Percentiles rank a stretch among this genome's conserved stretches.
These are phyloP conservation scores for Theristicus caerulescens DNA, from an alignment of 2,113 vertebrate genomes.

Conservation along the genomic window DNA sequence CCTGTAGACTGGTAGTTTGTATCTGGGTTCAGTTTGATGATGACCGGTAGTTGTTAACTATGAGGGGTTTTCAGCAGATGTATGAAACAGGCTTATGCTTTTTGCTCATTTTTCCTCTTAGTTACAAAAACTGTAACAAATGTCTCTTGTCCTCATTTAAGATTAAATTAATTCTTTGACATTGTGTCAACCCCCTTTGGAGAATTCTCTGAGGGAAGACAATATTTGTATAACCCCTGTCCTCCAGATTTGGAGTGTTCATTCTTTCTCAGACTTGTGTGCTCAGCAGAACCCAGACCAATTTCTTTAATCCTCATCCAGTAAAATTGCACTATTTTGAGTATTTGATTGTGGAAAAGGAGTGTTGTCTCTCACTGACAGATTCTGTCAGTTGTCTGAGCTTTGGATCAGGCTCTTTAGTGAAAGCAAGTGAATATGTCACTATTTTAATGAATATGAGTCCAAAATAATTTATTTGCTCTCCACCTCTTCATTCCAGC, in stretches of 20 bases:
- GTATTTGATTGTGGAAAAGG: neutral
- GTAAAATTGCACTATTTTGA: neutral
- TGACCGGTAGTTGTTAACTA: neutral
- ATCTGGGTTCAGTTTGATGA: neutral
- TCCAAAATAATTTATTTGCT: neutral
- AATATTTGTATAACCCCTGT: neutral
- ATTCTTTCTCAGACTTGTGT: neutral
- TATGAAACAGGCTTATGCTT: neutral
- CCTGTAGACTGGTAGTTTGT: neutral
- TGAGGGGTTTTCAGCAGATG: neutral
- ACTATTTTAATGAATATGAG: neutral
- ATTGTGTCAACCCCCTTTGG: neutral
- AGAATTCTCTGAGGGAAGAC: neutral
- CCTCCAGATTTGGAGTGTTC: neutral
- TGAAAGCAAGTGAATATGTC: neutral
- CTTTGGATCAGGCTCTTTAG: neutral
- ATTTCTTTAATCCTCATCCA: neutral
- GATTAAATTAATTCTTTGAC: neutral
- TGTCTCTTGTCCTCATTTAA: neutral
- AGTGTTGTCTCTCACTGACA: neutral
- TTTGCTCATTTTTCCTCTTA: neutral
- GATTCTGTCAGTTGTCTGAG: neutral
- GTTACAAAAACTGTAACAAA: neutral
- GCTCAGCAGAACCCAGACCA: neutral
- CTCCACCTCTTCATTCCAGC: conserved; percentile 47